Conservation (phyloP, 1,140 invertebrate genomes). For the Notospermus geniculatus region DNA sequence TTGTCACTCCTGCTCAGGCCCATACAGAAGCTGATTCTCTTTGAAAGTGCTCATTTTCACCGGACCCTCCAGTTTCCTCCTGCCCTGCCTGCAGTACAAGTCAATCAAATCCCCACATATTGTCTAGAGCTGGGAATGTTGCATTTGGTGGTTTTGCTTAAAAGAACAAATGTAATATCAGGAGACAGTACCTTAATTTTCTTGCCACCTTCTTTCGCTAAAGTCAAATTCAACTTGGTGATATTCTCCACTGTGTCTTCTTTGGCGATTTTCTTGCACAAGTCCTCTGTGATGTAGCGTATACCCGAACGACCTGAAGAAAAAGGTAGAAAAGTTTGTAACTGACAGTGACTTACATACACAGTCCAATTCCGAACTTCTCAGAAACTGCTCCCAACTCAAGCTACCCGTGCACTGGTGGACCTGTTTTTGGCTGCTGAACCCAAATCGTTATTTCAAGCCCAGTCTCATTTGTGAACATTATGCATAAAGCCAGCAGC, state of each 20-base stretch:
- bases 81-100: background rate
- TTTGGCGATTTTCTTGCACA: slow-evolving; percentile 47
- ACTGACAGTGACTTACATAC: too few species aligned
- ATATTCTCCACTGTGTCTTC: slow-evolving; percentile 45
- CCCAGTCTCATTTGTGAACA: too few species aligned
- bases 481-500: too few species aligned
- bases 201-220: slow-evolving; percentile 46
- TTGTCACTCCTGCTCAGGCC: background rate
- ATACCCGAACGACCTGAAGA: slow-evolving; percentile 30
- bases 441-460: too few species aligned
- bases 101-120: background rate
- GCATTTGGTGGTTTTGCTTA: too few species aligned
- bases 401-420: too few species aligned
- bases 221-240: slow-evolving; percentile 44
- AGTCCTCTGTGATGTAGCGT: slow-evolving; percentile 51
- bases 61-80: background rate
- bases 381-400: too few species aligned
- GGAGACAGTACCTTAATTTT: slow-evolving; percentile 51
- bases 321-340: too few species aligned
- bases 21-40: background rate
- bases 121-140: too few species aligned
- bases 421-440: too few species aligned
- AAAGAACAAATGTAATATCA: too few species aligned
- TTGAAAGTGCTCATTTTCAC: background rate
- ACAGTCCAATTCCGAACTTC: too few species aligned